Base-by-base conservation (phyloP, 1,140 invertebrate genomes). In the Anoplolepis gracilipes region DNA sequence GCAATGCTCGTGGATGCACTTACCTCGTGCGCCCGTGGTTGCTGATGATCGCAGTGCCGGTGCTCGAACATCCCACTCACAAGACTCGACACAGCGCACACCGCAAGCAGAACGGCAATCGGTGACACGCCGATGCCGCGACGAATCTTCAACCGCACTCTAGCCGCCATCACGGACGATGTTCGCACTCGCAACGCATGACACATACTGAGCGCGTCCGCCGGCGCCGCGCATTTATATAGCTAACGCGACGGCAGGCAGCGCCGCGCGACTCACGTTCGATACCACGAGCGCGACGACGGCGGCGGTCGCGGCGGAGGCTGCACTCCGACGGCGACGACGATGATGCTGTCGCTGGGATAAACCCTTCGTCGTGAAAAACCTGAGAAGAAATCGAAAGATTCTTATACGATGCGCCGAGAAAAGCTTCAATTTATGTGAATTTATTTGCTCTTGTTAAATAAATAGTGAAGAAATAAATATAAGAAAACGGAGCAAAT, bases 21-120 rank as follows among this genome's bases (percentile, higher is more conserved):
- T 86, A 96, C 96, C 95, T 96, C 95, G 89, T 96, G 92, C 19
- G 93, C 91, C 61, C 93, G 93, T 19, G 95, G 96, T 92, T 96
- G 95, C 73, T 94, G 93, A 87, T 96, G 96, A 84, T 88, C 95
- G 93, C 96, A 96, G 62, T 95, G 94, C 28, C 93, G 92, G 77
- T 95, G 94, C 78, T 93, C 93, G 91, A 95, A 94, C 91, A 95
- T 94, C 65, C 93, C 94, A 92, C 92, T 93, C 79, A 92, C 94
- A 76, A 91, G 84, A 89, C 92, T 90, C 78, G 42, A 36, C 78
- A 93, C 90, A 92, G 91, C 88, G 89, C 91, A 92, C 90, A 94
- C 78, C 75, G 93, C 84, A 86, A 95, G 88, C 78, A 95, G 87
- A 88, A 91, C 88, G 88, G 91, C 89, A 86, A 94, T 89, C 67